A percentile compares a stretch with the other conserved stretches of the same genome.
These are phyloP conservation scores for Zygothrica quintamaculata DNA, from an alignment of 2,888 invertebrate species.

Conservation along the genomic window DNA sequence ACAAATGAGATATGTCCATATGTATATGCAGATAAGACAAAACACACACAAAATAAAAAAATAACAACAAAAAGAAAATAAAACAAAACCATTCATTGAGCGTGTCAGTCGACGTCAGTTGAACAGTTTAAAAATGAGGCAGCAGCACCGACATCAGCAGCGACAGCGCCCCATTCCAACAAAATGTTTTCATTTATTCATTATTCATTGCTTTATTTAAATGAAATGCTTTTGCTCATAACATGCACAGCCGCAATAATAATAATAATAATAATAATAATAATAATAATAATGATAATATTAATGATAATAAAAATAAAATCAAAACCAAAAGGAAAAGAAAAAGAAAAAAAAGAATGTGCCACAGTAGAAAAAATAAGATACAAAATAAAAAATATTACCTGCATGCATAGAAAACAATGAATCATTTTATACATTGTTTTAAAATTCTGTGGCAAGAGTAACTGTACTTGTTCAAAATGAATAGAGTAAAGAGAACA, in stretches of 20 bases:
- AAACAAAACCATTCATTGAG: not conserved
- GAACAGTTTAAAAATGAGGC: constrained; percentile 33
- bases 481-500: too few relatives aligned
- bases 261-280: constrained; percentile 27
- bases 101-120: constrained; percentile 24
- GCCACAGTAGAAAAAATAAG: constrained; percentile 21
- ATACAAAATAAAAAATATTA: constrained; percentile 42
- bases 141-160: constrained; percentile 2
- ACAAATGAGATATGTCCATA: not conserved
- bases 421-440: constrained; percentile 58
- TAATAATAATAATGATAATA: constrained; percentile 22
- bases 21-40: not conserved
- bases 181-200: constrained; percentile 62
- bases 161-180: too few relatives aligned
- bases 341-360: constrained; percentile 2
- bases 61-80: not conserved
- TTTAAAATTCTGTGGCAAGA: constrained; percentile 27
- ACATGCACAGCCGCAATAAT: constrained; percentile 16
- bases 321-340: constrained; percentile 1
- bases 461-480: not conserved
- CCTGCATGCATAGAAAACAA: constrained; percentile 63
- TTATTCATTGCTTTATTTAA: constrained; percentile 60
- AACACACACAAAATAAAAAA: too few relatives aligned
- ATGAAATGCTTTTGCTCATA: constrained; percentile 66
- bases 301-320: not conserved